Evolutionary conservation across 2,888 invertebrate species (phyloP).

Genomic region (Helicoverpa assulta): DNA sequence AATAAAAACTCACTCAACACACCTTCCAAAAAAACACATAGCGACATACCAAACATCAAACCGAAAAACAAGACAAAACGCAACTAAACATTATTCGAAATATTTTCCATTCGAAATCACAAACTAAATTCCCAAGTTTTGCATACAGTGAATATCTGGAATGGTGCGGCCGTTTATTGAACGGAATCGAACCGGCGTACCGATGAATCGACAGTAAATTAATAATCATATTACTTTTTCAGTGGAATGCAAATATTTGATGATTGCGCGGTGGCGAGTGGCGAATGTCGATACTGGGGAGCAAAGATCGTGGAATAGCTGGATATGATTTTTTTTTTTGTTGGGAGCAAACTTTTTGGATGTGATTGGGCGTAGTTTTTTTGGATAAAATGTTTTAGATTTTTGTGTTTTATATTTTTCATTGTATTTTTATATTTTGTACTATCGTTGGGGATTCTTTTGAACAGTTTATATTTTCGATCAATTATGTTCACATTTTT

Average conservation of each 20-base stretch:
- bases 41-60: slow-evolving; percentile 12
- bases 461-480: too few relatives aligned
- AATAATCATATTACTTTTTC: slow-evolving; percentile 90
- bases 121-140: slow-evolving; percentile 78
- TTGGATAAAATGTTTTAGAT: neutral
- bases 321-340: slow-evolving; percentile 25
- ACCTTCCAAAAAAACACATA: slow-evolving; percentile 25
- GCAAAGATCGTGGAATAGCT: slow-evolving; percentile 38
- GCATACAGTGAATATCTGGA: slow-evolving; percentile 80
- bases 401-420: neutral
- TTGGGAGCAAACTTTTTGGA: slow-evolving; percentile 16
- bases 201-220: slow-evolving; percentile 87
- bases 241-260: slow-evolving; percentile 88
- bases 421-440: too few relatives aligned
- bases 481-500: too few relatives aligned
- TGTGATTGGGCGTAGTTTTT: slow-evolving; percentile 31
- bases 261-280: slow-evolving; percentile 85
- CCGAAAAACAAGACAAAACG: slow-evolving; percentile 17
- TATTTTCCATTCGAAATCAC: slow-evolving; percentile 68
- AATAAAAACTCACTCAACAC: neutral
- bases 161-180: slow-evolving; percentile 70
- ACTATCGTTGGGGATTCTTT: too few relatives aligned
- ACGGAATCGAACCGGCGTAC: slow-evolving; percentile 75
- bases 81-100: slow-evolving; percentile 51
- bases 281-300: slow-evolving; percentile 63